Percentiles rank a stretch among this genome's conserved stretches.
Conservation (phyloP, 2,888 invertebrate species). For the Isotomurus palustris region DNA sequence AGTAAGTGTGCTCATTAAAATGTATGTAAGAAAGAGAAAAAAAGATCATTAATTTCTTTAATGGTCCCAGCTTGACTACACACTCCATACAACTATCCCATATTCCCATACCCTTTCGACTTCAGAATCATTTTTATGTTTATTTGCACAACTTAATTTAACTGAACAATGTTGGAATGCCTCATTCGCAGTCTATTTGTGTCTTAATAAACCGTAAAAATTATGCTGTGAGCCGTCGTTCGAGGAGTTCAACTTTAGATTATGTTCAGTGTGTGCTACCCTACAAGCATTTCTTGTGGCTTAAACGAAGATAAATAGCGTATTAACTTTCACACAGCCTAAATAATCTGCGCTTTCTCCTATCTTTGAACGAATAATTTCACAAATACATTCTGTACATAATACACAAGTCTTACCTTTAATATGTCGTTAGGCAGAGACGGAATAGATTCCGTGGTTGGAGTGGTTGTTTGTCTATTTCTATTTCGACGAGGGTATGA, state of each 20-base stretch:
- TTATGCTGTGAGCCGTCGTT: background rate
- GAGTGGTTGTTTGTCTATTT: slow-evolving; percentile 17
- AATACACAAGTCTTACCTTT: slow-evolving; percentile 38
- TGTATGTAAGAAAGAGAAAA: slow-evolving; percentile 19
- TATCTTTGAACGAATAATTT: too few relatives aligned
- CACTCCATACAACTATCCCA: too few relatives aligned
- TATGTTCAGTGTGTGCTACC: too few relatives aligned
- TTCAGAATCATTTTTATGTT: background rate
- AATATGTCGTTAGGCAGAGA: slow-evolving; percentile 36
- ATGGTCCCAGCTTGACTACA: slow-evolving; percentile 15
- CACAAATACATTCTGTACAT: too few relatives aligned
- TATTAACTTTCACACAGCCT: background rate
- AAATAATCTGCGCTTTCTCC: too few relatives aligned
- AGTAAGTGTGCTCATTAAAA: slow-evolving; percentile 31
- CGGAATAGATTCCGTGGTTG: slow-evolving; percentile 31
- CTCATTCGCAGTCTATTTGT: slow-evolving; percentile 2
- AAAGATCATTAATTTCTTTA: slow-evolving; percentile 31
- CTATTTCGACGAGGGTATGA: slow-evolving; percentile 15
- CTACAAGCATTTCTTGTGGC: background rate
- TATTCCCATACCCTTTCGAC: background rate
- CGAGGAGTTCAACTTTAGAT: background rate
- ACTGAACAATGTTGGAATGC: background rate
- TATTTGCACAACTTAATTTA: background rate
- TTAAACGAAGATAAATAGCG: background rate
- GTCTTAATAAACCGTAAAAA: slow-evolving; percentile 10